These are phyloP conservation scores for Dolomedes plantarius DNA, from an alignment of 2,888 invertebrate species.

Conservation along the genomic window DNA sequence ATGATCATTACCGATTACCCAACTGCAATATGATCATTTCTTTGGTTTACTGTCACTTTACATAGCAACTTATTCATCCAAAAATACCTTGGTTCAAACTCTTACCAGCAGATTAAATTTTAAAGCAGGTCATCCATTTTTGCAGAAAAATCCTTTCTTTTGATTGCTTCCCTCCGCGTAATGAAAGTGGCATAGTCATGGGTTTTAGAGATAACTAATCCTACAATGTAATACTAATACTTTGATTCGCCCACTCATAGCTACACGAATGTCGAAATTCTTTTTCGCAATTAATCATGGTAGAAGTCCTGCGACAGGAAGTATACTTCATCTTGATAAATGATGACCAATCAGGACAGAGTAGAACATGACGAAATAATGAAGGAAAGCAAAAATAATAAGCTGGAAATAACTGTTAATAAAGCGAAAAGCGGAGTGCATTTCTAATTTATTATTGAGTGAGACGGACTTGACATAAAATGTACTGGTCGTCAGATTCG, in stretches of 20 bases:
- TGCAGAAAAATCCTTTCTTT: no score
- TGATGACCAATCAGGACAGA: conserved; percentile 11
- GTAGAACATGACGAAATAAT: conserved; percentile 16
- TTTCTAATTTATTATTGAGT: conserved; percentile 4
- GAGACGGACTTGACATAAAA: not conserved
- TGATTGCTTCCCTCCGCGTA: no score
- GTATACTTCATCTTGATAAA: conserved; percentile 9
- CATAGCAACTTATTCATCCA: no score
- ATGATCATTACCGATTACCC: no score
- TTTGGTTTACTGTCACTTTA: no score
- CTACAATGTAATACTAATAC: not conserved
- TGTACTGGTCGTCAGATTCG: not conserved
- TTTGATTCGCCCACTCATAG: not conserved
- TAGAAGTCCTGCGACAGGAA: not conserved
- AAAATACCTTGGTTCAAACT: no score
- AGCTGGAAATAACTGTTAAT: conserved; percentile 9
- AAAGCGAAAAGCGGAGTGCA: not conserved
- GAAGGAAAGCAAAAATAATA: conserved; percentile 9
- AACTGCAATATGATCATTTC: no score
- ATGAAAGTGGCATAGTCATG: no score
- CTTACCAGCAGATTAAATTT: no score
- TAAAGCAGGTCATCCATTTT: no score
- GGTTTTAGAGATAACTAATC: not conserved
- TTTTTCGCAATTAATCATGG: not conserved
- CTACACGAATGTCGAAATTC: not conserved